Evolutionary conservation across 2,888 invertebrate genomes (phyloP).

Genomic region (Ornithoptera alexandrae): DNA sequence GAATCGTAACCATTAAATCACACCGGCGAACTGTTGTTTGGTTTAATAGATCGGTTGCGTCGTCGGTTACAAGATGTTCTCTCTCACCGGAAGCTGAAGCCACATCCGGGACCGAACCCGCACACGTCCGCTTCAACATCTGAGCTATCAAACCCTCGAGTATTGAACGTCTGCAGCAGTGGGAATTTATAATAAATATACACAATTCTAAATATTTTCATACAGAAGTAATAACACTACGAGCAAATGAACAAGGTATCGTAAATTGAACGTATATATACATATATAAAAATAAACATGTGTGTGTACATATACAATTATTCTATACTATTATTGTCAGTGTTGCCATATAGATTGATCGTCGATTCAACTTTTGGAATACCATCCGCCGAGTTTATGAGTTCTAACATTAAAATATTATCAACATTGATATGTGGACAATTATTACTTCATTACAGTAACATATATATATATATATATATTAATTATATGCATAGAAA

Average conservation of each 20-base stretch:
- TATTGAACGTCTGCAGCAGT: no score
- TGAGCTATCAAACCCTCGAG: background rate
- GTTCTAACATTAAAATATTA: conserved; percentile 16
- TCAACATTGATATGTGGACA: conserved; percentile 41
- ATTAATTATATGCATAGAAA: background rate
- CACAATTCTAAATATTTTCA: background rate
- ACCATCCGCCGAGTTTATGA: background rate
- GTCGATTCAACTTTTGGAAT: conserved; percentile 4
- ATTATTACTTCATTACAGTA: conserved; percentile 40
- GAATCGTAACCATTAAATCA: no score
- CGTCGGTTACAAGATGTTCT: no score
- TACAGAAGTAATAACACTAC: background rate
- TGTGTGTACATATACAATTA: background rate
- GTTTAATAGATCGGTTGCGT: no score
- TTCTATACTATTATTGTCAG: conserved; percentile 19
- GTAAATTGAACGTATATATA: background rate
- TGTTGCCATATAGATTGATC: conserved; percentile 8
- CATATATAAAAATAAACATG: no score
- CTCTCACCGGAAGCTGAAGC: background rate
- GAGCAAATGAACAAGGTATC: background rate
- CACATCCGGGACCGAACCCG: background rate
- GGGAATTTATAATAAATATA: no score
- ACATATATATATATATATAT: background rate
- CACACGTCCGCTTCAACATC: background rate
- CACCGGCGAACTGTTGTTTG: no score